A percentile compares a stretch with the other conserved stretches of the same genome.
These are phyloP conservation scores for Bombus fervidus DNA, from an alignment of 1,140 invertebrate genomes.

Conservation along the genomic window DNA sequence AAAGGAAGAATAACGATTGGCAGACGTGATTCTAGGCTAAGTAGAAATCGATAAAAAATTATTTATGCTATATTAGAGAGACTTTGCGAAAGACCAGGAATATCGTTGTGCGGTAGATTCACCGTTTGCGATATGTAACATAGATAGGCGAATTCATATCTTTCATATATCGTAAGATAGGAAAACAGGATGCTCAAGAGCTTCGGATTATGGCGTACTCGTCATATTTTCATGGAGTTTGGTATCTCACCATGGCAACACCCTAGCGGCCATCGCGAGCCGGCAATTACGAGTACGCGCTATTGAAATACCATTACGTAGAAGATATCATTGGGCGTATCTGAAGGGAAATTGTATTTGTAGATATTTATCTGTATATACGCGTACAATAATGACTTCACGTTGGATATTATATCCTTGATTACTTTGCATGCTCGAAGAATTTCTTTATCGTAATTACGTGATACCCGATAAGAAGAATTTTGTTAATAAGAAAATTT, in stretches of 20 bases:
- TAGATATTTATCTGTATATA: neutral
- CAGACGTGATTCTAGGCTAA: no score
- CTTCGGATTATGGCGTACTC: slow-evolving; percentile 58
- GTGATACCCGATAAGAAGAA: no score
- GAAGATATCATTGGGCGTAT: neutral
- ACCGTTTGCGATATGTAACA: neutral
- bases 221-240: slow-evolving; percentile 69
- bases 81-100: neutral
- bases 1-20: no score
- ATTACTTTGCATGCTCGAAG: no score
- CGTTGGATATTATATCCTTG: neutral
- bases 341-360: neutral
- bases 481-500: no score
- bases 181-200: slow-evolving; percentile 74
- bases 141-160: slow-evolving; percentile 75
- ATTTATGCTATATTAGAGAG: neutral
- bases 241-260: slow-evolving; percentile 48
- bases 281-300: neutral
- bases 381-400: neutral
- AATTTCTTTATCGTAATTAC: no score
- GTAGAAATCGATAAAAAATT: neutral
- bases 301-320: neutral
- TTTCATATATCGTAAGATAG: slow-evolving; percentile 75
- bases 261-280: slow-evolving; percentile 5
- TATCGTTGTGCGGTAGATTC: neutral